These are phyloP conservation scores for Lamellibrachia luymesi DNA, from an alignment of 1,140 invertebrate species.

Conservation along the genomic window DNA sequence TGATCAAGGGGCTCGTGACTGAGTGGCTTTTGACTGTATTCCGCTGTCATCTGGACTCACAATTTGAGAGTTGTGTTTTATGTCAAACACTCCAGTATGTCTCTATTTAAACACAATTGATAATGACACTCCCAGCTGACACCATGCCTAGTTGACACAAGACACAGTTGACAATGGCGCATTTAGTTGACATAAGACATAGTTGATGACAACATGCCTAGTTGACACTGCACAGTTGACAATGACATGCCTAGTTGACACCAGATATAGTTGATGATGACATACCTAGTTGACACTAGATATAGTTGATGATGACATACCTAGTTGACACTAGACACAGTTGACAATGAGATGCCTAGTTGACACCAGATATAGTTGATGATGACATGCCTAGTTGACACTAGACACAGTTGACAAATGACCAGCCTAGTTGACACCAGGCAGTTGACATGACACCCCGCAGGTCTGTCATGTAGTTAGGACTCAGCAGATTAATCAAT, in stretches of 20 bases:
- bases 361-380: neutral
- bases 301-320: neutral
- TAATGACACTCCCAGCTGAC: too few species aligned
- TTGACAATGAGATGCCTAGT: neutral
- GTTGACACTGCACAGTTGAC: neutral
- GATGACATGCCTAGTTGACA: neutral
- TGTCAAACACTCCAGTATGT: too few species aligned
- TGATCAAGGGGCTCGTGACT: too few species aligned
- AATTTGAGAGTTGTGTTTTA: too few species aligned
- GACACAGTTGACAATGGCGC: too few species aligned
- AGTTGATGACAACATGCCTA: neutral
- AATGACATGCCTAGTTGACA: neutral
- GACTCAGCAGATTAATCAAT: neutral
- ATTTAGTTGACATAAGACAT: neutral
- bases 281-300: neutral
- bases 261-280: neutral
- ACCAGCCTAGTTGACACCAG: neutral
- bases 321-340: neutral
- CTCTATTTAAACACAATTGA: too few species aligned
- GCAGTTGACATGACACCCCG: neutral
- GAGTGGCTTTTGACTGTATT: too few species aligned
- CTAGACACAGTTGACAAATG: neutral
- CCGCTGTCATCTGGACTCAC: too few species aligned
- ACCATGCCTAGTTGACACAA: too few species aligned
- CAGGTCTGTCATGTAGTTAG: neutral